Conservation (phyloP, 1,140 invertebrate genomes). For the Rhagoletis zephyria region DNA sequence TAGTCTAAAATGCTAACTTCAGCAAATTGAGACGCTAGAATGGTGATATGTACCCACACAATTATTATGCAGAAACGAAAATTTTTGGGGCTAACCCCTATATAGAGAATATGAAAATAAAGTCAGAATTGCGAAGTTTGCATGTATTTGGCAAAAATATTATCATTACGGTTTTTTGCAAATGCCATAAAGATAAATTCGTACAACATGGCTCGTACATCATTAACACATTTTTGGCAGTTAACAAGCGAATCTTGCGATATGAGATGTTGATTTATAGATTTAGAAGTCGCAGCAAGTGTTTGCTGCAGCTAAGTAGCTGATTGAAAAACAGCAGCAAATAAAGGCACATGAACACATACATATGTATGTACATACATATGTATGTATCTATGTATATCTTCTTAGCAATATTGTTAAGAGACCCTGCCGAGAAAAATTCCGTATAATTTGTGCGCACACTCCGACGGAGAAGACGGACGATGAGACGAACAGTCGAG, state of each 20-base stretch:
- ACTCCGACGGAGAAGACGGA: too few relatives aligned
- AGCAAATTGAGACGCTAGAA: background rate
- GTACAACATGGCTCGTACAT: constrained; percentile 45
- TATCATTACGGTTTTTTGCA: constrained; percentile 27
- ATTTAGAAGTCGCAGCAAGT: background rate
- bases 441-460: too few relatives aligned
- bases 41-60: background rate
- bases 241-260: constrained; percentile 42
- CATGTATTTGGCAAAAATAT: background rate
- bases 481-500: too few relatives aligned
- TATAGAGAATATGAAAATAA: background rate
- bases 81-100: background rate
- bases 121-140: too few relatives aligned
- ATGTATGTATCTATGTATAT: background rate
- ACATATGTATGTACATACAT: background rate
- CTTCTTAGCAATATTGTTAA: background rate
- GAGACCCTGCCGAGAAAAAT: background rate
- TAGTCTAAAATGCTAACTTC: background rate
- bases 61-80: background rate
- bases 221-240: constrained; percentile 52
- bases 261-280: constrained; percentile 40
- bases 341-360: background rate
- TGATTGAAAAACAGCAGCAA: constrained; percentile 3
- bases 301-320: background rate
- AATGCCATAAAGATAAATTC: constrained; percentile 48